Evolutionary conservation across 1,140 invertebrate species (phyloP), one percentile per base, ranked within the genome.

Genomic region (Halesus radiatus): DNA sequence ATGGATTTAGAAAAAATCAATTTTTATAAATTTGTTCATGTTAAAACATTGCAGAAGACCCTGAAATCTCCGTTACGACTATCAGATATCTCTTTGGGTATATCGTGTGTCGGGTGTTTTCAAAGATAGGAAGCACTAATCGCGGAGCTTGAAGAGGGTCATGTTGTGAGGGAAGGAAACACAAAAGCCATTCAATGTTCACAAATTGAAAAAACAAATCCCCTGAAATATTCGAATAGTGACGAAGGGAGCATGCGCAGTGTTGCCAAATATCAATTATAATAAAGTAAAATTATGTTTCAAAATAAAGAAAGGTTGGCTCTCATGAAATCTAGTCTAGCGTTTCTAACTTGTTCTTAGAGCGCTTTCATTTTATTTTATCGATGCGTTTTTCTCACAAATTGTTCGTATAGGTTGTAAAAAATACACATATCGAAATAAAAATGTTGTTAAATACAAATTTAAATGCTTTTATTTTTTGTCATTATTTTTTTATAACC

Each of bases 361-460:
- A 56, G 1, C 1, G 54, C 20, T 20, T 18, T 56, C n/a, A 5
- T 18, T 20, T 20, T 56, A 5, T 56, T 56, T 15, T 4, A 56
- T 7, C 10, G 20, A 6, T 60, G 22, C 15, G 3, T 60, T 60
- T 60, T 56, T 26, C 15, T 68, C 8, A 6, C 32, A 64, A 77
- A 50, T 77, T 66, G 26, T 52, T 50, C 54, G n/a, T 32, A 20
- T 18, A 1, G 15, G 45, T 62, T 53, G 20, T 70, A 78, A 78
- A 56, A 70, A 78, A 50, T 26, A 78, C n/a, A 79, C 77, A 79
- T 79, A 79, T 79, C 77, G 64, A 58, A 79, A 79, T 72, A 79
- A 56, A 72, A 72, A 72, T 78, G 22, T 54, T 78, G 66, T 70
- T 62, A 78, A 78, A 68, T 70, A 66, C 22, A 66, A 29, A 66